Evolutionary conservation across 2,888 invertebrate species (phyloP), one percentile per base, ranked within the genome.

Genomic region (Drepanosiphum platanoidis): DNA sequence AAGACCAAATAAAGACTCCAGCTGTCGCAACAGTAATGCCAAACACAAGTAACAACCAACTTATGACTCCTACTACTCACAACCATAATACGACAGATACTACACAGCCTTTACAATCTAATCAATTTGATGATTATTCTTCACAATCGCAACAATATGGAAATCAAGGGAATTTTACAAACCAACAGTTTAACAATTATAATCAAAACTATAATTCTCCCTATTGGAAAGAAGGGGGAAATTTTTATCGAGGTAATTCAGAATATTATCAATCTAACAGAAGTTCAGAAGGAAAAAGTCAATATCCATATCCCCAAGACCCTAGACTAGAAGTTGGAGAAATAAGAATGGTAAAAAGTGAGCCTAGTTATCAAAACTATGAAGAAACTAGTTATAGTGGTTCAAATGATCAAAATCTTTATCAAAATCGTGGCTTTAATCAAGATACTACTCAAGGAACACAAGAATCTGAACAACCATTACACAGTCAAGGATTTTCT

Each of bases 1-100:
- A 86, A 71, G 79, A 87, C 11, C 79, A 64, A 39, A 30, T 74
- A 13, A 88, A 87, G 70, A 81, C 87, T 15, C 87, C 88, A 15
- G 86, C 87, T n/a, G 86, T 87, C 18, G 87, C 88, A 13, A 87
- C 88, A n/a, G 87, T 87, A 64, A 87, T 87, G 83, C 88, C 88
- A 32, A 88, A 87, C 71, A 87, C 87, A 1, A 86, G 86, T 30
- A 87, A 86, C 61, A 87, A 86, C 64, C 81, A 86, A 34, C 64
- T 75, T 27, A 77, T 77, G 36, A 66, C 66, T 77, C 52, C 84
- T 52, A 58, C 84, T 66, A 64, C 61, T 46, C 75, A 68, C 52
- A 70, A 84, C 77, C 84, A 52, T 52, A 77, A 77, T 77, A 66
- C 83, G 13, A 68, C 68, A 68, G n/a, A 66, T 77, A 5, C 58